These are phyloP conservation scores for Loripinus fragilis DNA, from an alignment of 2,888 invertebrate genomes.

Conservation along the genomic window DNA sequence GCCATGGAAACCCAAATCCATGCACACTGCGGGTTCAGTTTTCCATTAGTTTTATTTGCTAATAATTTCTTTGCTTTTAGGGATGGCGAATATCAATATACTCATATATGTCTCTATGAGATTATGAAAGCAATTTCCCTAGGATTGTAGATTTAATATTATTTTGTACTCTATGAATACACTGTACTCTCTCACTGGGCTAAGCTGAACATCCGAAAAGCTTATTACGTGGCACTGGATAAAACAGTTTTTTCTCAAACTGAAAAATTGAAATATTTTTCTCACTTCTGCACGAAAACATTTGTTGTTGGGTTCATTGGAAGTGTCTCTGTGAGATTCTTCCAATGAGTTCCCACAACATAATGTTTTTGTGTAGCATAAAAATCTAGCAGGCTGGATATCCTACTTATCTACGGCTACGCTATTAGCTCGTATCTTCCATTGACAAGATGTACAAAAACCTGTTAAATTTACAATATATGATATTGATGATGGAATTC, in stretches of 20 bases:
- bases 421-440: conserved; percentile 28
- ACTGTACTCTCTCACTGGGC: conserved; percentile 47
- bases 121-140: conserved; percentile 57
- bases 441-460: conserved; percentile 40
- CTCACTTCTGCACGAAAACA: too few relatives aligned
- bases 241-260: too few relatives aligned
- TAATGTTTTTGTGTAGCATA: too few relatives aligned
- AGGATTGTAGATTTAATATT: conserved; percentile 52
- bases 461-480: conserved; percentile 17
- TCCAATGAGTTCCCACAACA: too few relatives aligned
- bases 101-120: conserved; percentile 52
- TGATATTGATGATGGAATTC: conserved; percentile 19
- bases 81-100: conserved; percentile 41
- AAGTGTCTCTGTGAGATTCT: too few relatives aligned
- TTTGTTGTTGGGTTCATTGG: too few relatives aligned
- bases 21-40: conserved; percentile 47
- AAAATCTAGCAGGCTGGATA: too few relatives aligned
- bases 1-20: conserved; percentile 55
- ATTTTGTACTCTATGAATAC: conserved; percentile 44
- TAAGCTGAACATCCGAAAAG: conserved; percentile 37
- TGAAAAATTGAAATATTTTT: too few relatives aligned
- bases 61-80: conserved; percentile 55
- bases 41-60: conserved; percentile 59
- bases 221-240: too few relatives aligned
- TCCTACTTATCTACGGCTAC: too few relatives aligned